Base-by-base conservation (phyloP, 2,797 vertebrate genomes). In the Alcedo quadribrachys region DNA sequence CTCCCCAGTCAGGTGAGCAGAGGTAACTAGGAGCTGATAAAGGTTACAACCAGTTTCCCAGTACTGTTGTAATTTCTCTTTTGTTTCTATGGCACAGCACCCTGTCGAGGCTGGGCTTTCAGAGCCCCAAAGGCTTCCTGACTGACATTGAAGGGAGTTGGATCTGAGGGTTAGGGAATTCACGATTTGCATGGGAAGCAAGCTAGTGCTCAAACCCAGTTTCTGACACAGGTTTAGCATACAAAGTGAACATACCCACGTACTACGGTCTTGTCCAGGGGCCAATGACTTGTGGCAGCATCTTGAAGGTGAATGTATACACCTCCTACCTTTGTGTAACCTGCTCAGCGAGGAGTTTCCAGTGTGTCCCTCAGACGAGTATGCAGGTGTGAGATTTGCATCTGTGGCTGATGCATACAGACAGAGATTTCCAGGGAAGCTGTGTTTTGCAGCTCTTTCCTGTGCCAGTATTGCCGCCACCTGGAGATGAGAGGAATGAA, bases 401-500 rank as follows among this genome's bases (percentile, higher is more conserved):
- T 75, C 40, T 66, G 73, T 18, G 53, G 60, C 53, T 82, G 55
- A 73, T 50, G 67, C 60, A 46, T 50, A 19, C 25, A 78, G 48
- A 32, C 73, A 68, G 33, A 68, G 81, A 43, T 89, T 90, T 92
- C 79, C 58, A 76, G 69, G 81, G 57, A 92, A 93, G 88, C 86
- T 75, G 66, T 40, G 66, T 65, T 92, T 83, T 85, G 66, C 81
- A 78, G 75, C 40, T 85, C 84, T 82, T 92, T 87, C 54, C 74
- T 46, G 88, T 92, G 91, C 86, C 91, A 87, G 94, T 83, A 90
- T 93, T 96, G 93, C 94, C 87, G 89, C 96, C 95, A 93, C 87
- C 94, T 94, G 96, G 95, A 95, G 89, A 93, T 27, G 77, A 85
- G 67, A 83, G 96, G 92, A 95, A 94, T 94, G 73, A 83, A 95